Percentiles rank a stretch among this genome's conserved stretches.
Evolutionary conservation across 2,113 vertebrate genomes (phyloP).

Genomic region (Catharus fuscescens): DNA sequence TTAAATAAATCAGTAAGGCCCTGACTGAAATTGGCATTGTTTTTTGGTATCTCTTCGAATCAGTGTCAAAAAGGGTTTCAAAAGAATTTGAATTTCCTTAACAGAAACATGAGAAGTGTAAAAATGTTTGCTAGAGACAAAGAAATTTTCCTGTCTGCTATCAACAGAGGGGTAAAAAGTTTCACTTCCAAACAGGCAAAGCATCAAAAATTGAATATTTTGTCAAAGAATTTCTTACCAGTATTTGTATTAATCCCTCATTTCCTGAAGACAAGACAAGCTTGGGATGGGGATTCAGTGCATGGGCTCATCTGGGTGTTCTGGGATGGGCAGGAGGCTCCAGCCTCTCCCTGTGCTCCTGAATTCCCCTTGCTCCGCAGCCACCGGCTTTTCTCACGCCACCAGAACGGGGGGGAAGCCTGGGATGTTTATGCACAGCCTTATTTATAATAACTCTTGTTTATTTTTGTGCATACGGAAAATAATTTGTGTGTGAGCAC

Average conservation of each 20-base stretch:
- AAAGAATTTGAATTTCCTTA: neutral
- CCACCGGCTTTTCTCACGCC: neutral
- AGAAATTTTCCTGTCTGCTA: neutral
- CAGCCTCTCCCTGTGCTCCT: rapidly evolving
- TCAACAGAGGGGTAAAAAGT: neutral
- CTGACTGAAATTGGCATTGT: neutral
- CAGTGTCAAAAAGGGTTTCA: neutral
- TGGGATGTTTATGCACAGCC: neutral
- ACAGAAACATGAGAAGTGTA: neutral
- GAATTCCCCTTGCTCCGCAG: neutral
- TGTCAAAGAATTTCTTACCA: neutral
- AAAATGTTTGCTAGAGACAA: neutral
- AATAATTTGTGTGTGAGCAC: neutral
- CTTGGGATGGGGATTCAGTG: rapidly evolving
- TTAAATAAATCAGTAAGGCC: neutral
- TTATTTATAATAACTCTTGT: neutral
- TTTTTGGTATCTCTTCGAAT: neutral
- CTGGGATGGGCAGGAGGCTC: neutral
- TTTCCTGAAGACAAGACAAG: neutral
- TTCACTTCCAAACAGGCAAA: neutral
- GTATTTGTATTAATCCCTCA: neutral
- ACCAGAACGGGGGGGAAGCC: neutral
- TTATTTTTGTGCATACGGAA: neutral
- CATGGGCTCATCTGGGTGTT: neutral
- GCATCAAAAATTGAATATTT: neutral